Percentiles rank a stretch among this genome's conserved stretches.
phyloP scores from a whole-genome alignment of 2,113 vertebrate species.

The Zootoca vivipara region DNA sequence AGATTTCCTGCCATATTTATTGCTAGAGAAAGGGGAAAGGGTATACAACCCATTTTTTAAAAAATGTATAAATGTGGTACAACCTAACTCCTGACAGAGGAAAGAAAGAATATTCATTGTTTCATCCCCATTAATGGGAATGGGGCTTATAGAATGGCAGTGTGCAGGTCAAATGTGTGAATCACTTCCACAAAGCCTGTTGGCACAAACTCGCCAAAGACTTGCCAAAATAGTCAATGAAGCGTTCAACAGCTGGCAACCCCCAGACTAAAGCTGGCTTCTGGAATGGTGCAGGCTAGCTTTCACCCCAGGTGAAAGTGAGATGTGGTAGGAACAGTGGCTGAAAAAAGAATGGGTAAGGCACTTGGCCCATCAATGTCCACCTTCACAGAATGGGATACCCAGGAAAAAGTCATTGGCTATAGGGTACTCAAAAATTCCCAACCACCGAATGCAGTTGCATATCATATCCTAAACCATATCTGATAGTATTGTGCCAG shows the following conservation, averaged over 20 bases:
- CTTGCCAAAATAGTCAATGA: neutral
- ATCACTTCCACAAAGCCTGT: neutral
- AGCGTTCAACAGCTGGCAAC: neutral
- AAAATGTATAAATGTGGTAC: neutral
- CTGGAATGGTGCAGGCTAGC: no score
- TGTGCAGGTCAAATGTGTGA: neutral
- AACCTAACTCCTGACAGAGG: neutral
- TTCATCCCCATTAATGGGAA: no score
- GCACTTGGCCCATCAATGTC: neutral
- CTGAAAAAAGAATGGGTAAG: neutral
- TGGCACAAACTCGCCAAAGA: neutral
- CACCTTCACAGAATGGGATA: neutral
- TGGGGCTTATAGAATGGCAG: neutral
- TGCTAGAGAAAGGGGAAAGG: neutral
- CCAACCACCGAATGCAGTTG: neutral
- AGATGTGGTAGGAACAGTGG: no score
- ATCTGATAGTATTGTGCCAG: neutral
- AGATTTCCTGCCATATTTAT: neutral
- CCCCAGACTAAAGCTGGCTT: neutral
- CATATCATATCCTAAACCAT: neutral
- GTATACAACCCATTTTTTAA: neutral
- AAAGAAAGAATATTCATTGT: neutral
- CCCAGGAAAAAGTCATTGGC: neutral
- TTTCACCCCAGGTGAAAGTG: neutral
- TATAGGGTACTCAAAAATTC: neutral